Evolutionary conservation across 1,140 invertebrate species (phyloP).

Genomic region (Tetramorium parvispinum): DNA sequence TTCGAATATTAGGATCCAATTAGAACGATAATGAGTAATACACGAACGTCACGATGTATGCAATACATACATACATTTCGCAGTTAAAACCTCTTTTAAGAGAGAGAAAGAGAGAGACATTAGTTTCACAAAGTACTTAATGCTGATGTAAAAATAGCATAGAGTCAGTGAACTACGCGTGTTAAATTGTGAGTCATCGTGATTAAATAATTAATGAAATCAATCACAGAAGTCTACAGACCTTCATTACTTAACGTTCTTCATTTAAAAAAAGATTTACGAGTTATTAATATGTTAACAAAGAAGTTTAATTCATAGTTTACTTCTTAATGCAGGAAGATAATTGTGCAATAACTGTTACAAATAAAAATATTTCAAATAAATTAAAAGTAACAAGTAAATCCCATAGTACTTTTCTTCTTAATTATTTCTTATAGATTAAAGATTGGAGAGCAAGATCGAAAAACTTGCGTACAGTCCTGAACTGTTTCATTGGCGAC

Average conservation of each 20-base stretch:
- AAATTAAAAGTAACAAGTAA: not conserved
- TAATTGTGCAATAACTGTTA: not conserved
- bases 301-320: not conserved
- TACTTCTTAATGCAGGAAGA: not conserved
- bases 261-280: not conserved
- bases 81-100: not conserved
- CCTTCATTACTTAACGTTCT: not conserved
- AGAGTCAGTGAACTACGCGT: not conserved
- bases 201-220: constrained; percentile 1
- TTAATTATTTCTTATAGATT: not conserved
- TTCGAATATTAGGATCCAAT: constrained; percentile 5
- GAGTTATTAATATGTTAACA: not conserved
- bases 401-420: not conserved
- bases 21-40: constrained; percentile 13
- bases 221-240: not conserved
- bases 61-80: not conserved
- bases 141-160: not conserved
- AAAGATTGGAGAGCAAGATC: not conserved
- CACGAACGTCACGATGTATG: not conserved
- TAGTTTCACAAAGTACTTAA: constrained; percentile 8
- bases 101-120: not conserved
- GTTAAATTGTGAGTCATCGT: constrained; percentile 24
- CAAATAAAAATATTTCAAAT: not conserved
- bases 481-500: not conserved
- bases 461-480: not conserved